Evolutionary conservation across 2,113 vertebrate genomes (phyloP).

Genomic region (Marmota monax): DNA sequence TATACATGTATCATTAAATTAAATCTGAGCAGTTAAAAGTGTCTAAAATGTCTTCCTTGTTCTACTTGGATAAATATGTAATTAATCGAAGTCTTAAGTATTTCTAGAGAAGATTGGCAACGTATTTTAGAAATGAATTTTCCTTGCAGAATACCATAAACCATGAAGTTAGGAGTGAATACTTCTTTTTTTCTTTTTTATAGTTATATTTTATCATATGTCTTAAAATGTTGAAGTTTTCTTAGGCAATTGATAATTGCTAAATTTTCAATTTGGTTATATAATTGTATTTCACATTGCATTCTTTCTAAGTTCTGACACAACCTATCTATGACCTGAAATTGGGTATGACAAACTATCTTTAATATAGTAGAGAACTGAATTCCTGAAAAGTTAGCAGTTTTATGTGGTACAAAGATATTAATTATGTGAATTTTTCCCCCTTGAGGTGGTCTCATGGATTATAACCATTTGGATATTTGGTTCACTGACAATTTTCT

Average conservation of each 20-base stretch:
- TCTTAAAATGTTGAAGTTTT: constrained; percentile 54
- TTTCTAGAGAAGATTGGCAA: not conserved
- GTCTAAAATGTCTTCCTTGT: not conserved
- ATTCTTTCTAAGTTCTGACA: constrained; percentile 36
- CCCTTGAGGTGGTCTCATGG: constrained; percentile 98
- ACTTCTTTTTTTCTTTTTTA: constrained; percentile 24
- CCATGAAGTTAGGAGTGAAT: not conserved
- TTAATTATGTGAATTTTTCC: constrained; percentile 57
- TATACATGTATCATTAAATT: not conserved
- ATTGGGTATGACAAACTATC: not conserved
- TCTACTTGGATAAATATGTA: not conserved
- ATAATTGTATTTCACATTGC: constrained; percentile 12
- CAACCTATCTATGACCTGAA: not conserved
- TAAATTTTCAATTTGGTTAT: constrained; percentile 29
- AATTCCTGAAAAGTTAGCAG: constrained; percentile 36
- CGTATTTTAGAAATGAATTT: constrained; percentile 21
- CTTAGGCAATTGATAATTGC: not conserved
- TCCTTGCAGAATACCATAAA: not conserved
- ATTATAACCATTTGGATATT: constrained; percentile 99
- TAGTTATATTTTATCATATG: constrained; percentile 33
- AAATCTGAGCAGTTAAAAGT: constrained; percentile 46
- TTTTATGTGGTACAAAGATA: constrained; percentile 29
- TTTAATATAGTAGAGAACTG: constrained; percentile 34
- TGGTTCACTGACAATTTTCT: constrained; percentile 97
- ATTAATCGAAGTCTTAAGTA: constrained; percentile 51